Evolutionary conservation across 2,888 invertebrate species (phyloP), one percentile per base, ranked within the genome.

Genomic region (Eupithecia subumbrata): DNA sequence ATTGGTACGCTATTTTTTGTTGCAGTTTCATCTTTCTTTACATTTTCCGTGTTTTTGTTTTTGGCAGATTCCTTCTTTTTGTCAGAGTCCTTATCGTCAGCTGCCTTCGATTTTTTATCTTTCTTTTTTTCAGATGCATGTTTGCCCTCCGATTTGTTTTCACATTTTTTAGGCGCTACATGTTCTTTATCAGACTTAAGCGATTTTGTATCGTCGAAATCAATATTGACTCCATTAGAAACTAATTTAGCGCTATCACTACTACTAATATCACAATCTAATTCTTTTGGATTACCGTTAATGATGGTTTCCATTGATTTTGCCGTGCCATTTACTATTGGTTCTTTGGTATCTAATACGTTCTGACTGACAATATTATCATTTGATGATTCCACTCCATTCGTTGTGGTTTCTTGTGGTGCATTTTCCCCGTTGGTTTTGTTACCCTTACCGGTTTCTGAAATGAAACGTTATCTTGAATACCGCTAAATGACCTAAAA

Each of bases 191-290:
- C 91, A 84, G 92, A 91, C 85, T 92, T 92, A 87, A 81, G 90
- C 40, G 89, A 91, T 88, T 94, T 93, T 76, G 87, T 84, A 80
- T 92, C 91, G 82, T 92, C 92, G 80, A 90, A 88, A 88, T 94
- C 91, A 88, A 90, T 91, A 85, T 87, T 90, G 84, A 90, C 86
- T 86, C 95, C 95, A 89, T 95, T 95, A 92, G 91, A 89, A 89
- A 93, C 93, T 94, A 94, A 81, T 91, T 92, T 94, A 92, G 88
- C 85, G 88, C 89, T 92, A 92, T 90, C 89, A 92, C 91, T 92
- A 90, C 92, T 92, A 90, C 92, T 94, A 95, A 94, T 95, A 95
- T 95, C 95, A 94, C 95, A 95, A 90, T 93, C 92, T 87, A 89
- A 89, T 88, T 89, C 86, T 88, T 90, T 93, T 86, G 90, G 85